phyloP scores from a whole-genome alignment of 2,888 invertebrate genomes.

The Thymelicus acteon region DNA sequence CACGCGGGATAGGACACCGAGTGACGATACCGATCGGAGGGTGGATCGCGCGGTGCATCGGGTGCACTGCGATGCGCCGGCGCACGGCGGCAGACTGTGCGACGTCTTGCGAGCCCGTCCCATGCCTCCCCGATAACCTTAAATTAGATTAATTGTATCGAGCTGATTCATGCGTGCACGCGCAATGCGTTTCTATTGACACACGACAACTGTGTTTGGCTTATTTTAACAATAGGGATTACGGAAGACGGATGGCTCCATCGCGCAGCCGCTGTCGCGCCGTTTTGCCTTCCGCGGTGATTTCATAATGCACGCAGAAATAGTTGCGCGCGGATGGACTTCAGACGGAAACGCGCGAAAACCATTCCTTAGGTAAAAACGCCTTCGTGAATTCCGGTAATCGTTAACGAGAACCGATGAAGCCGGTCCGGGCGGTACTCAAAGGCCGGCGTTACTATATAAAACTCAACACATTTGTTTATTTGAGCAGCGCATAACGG shows the following conservation, averaged over 20 bases:
- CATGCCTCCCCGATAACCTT: constrained; percentile 79
- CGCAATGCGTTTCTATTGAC: constrained; percentile 71
- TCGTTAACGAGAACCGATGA: constrained; percentile 61
- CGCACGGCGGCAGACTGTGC: constrained; percentile 72
- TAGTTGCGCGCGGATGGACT: not conserved
- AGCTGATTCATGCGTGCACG: constrained; percentile 77
- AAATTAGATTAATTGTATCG: constrained; percentile 84
- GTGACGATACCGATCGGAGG: constrained; percentile 27
- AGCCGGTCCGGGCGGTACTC: constrained; percentile 58
- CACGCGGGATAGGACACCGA: constrained; percentile 36
- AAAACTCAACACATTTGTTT: constrained; percentile 81
- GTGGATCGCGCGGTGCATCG: constrained; percentile 48
- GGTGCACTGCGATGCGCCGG: constrained; percentile 63
- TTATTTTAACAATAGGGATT: constrained; percentile 68
- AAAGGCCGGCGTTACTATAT: constrained; percentile 70
- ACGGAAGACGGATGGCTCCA: constrained; percentile 65
- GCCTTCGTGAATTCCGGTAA: constrained; percentile 48
- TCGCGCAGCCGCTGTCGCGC: constrained; percentile 42
- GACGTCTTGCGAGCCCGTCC: constrained; percentile 70
- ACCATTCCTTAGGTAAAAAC: constrained; percentile 34
- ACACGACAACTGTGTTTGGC: constrained; percentile 71
- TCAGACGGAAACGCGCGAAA: constrained; percentile 17
- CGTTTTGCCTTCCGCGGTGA: constrained; percentile 13
- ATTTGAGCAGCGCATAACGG: constrained; percentile 75
- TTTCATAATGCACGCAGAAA: constrained; percentile 26